phyloP scores from a whole-genome alignment of 1,140 invertebrate genomes.

The Papilio dardanus region DNA sequence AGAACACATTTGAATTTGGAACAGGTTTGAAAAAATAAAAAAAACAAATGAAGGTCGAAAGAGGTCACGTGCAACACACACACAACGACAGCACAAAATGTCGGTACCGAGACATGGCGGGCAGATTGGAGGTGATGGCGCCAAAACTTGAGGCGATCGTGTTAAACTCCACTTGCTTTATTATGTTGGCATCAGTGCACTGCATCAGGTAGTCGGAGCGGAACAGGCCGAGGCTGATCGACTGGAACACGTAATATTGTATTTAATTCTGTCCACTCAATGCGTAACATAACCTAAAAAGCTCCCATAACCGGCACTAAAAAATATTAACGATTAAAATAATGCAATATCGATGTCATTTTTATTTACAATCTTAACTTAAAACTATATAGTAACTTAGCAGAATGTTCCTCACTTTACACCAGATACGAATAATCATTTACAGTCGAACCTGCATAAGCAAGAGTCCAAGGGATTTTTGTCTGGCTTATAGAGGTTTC shows the following conservation, averaged over 20 bases:
- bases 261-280: slow-evolving; percentile 35
- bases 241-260: slow-evolving; percentile 70
- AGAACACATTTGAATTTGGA: slow-evolving; percentile 41
- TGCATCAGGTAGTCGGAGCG: slow-evolving; percentile 91
- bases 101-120: slow-evolving; percentile 86
- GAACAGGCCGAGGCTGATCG: slow-evolving; percentile 85
- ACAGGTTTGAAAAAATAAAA: slow-evolving; percentile 25
- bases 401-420: not conserved
- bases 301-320: not conserved
- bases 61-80: slow-evolving; percentile 27
- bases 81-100: slow-evolving; percentile 46
- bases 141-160: slow-evolving; percentile 89
- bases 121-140: slow-evolving; percentile 84
- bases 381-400: not conserved
- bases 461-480: too few species aligned
- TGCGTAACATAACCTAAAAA: not conserved
- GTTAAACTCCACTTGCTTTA: slow-evolving; percentile 91
- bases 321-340: not conserved
- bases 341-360: not conserved
- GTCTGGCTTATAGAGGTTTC: too few species aligned
- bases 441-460: too few species aligned
- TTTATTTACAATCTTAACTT: not conserved
- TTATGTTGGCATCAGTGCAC: slow-evolving; percentile 81
- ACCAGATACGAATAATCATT: too few species aligned
- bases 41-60: not conserved